phyloP scores from a whole-genome alignment of 2,797 vertebrate species.

The Sternotherus odoratus region DNA sequence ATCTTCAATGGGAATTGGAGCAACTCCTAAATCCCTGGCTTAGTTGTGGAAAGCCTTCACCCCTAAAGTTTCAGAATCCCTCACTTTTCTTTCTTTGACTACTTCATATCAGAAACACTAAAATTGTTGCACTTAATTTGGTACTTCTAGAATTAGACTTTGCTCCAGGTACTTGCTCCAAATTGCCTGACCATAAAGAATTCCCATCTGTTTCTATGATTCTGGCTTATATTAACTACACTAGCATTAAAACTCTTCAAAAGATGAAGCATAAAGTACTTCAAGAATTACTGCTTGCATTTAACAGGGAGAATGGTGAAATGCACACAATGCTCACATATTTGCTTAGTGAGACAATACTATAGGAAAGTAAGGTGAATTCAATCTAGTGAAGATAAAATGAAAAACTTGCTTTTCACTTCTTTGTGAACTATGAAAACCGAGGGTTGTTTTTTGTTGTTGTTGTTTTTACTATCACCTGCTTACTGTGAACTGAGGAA shows the following conservation, averaged over 20 bases:
- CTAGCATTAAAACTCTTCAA: conserved; percentile 19
- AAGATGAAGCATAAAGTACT: conserved; percentile 19
- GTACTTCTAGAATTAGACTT: conserved; percentile 6
- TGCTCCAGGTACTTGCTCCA: conserved; percentile 2
- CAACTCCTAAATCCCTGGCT: background rate
- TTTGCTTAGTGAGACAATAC: background rate
- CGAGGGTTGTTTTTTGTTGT: background rate
- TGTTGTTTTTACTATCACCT: background rate
- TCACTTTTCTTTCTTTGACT: background rate
- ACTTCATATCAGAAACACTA: background rate
- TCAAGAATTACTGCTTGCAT: conserved; percentile 25
- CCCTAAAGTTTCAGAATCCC: background rate
- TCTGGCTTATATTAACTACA: conserved; percentile 41
- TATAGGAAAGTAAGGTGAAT: background rate
- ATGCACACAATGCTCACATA: background rate
- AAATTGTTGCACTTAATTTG: background rate
- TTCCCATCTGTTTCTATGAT: conserved; percentile 40
- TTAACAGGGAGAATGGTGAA: background rate
- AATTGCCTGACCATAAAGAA: background rate
- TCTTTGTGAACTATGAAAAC: too few relatives aligned
- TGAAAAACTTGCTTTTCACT: conserved; percentile 2
- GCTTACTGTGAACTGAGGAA: background rate
- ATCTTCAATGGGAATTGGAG: background rate
- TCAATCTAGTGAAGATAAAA: conserved; percentile 22
- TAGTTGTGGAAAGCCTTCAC: conserved; percentile 2